Evolutionary conservation across 2,113 vertebrate genomes (phyloP), one percentile per base, ranked within the genome.

Genomic region (Empidonax traillii): DNA sequence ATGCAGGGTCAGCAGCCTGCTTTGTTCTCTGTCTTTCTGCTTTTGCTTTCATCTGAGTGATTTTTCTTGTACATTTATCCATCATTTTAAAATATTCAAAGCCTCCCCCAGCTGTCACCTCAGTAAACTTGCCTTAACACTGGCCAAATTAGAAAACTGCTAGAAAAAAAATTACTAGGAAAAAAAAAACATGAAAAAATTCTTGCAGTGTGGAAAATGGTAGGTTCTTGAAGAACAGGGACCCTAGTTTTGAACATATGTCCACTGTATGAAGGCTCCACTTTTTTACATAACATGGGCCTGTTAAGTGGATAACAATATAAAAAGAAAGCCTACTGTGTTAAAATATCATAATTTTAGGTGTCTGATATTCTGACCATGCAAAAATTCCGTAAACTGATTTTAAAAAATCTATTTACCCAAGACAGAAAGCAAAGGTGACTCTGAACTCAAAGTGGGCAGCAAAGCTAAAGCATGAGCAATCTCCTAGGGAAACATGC

Each of bases 31-130:
- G 11, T 28, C 53, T 81, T 94, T 78, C 46, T 0, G 0, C 23
- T 84, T 84, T 52, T 77, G 30, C 86, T 93, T 94, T 94, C 77
- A 92, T 90, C 86, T 72, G 31, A 44, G 44, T 44, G 68, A 63
- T 61, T 85, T 78, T 89, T 94, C 62, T 75, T 72, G 28, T 8
- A 22, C 31, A 7, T 82, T 80, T 88, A 93, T 83, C 76, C 43
- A 89, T 94, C 33, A 61, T 74, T 86, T 91, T 72, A 22, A 63
- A 92, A 75, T 75, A 71, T 11, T 56, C 56, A 87, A 90, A 71
- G 56, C 22, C 55, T 83, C 6, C 12, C 8, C 3, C 59, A 47
- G 18, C 49, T 78, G 68, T 77, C 44, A 75, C 35, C 2, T 10
- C 63, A 56, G 27, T 55, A 74, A 74, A 12, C 15, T 59, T 83